These are phyloP conservation scores for Fulica atra DNA, from an alignment of 2,113 vertebrate species.

Conservation along the genomic window DNA sequence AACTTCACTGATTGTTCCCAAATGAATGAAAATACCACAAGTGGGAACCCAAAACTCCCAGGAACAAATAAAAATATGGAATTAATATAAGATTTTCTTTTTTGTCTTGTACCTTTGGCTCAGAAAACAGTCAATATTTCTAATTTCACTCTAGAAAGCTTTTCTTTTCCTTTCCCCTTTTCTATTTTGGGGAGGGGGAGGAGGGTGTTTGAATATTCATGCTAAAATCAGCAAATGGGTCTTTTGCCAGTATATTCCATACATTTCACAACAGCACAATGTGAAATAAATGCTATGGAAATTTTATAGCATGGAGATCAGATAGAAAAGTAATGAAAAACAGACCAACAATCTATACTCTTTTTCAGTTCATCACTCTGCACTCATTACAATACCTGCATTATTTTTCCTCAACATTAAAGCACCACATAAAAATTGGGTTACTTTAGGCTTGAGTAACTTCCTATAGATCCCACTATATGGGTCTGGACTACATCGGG, in stretches of 20 bases:
- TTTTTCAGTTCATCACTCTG: not conserved
- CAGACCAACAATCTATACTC: not conserved
- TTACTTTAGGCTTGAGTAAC: not conserved
- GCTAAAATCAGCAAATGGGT: not conserved
- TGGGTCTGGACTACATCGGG: not conserved
- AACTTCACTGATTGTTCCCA: not conserved
- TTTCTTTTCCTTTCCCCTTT: not conserved
- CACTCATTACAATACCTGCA: not conserved
- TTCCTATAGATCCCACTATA: not conserved
- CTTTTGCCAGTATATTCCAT: not conserved
- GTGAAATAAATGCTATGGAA: constrained; percentile 7
- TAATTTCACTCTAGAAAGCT: not conserved
- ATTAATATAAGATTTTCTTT: not conserved
- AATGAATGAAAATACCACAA: not conserved
- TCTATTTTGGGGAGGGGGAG: not conserved
- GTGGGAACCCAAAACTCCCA: not conserved
- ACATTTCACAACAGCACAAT: not conserved
- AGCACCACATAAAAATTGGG: not conserved
- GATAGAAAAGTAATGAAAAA: not conserved
- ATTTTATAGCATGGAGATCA: not conserved
- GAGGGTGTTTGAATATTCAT: not conserved
- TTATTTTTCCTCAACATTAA: not conserved
- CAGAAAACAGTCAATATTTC: not conserved
- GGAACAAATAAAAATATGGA: not conserved
- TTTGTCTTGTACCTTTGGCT: not conserved